These are phyloP conservation scores for Zoanthus sansibaricus DNA, from an alignment of 92 coral and sea anemone genomes.

Conservation along the genomic window DNA sequence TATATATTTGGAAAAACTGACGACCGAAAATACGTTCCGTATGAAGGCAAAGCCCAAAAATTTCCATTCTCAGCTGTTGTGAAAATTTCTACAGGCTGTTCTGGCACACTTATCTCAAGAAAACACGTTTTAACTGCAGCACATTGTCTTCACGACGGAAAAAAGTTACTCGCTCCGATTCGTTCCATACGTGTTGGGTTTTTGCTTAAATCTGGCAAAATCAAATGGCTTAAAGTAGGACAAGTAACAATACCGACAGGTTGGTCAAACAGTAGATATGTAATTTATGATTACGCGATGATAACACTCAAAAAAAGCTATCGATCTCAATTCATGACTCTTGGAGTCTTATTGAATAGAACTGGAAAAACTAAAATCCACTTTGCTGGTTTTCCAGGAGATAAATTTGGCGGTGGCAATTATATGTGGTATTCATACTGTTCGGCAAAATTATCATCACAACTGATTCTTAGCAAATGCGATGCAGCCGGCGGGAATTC, in stretches of 20 bases:
- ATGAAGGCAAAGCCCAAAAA: slow-evolving; percentile 49
- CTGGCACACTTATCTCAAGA: slow-evolving; percentile 82
- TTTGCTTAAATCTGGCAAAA: slow-evolving; percentile 62
- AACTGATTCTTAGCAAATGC: slow-evolving; percentile 66
- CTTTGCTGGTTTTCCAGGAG: slow-evolving; percentile 88
- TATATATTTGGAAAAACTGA: not conserved
- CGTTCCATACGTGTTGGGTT: slow-evolving; percentile 74
- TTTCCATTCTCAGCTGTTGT: slow-evolving; percentile 87
- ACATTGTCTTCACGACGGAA: slow-evolving; percentile 92
- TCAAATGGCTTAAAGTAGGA: slow-evolving; percentile 64
- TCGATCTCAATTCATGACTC: slow-evolving; percentile 52
- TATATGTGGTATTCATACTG: slow-evolving; percentile 80
- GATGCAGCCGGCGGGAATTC: slow-evolving; percentile 82
- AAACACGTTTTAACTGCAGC: slow-evolving; percentile 90
- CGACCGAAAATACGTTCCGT: slow-evolving; percentile 7
- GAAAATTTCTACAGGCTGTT: slow-evolving; percentile 82
- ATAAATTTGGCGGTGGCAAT: slow-evolving; percentile 52
- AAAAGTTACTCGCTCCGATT: slow-evolving; percentile 51
- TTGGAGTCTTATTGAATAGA: slow-evolving; percentile 45
- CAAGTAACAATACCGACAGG: slow-evolving; percentile 56
- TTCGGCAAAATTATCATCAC: slow-evolving; percentile 44
- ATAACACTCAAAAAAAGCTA: slow-evolving; percentile 58
- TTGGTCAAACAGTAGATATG: slow-evolving; percentile 48
- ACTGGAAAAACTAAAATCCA: slow-evolving; percentile 47
- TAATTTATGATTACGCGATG: slow-evolving; percentile 75